A percentile compares a stretch with the other conserved stretches of the same genome.
These are phyloP conservation scores for Synergus gifuensis DNA, from an alignment of 2,888 invertebrate species.

Conservation along the genomic window DNA sequence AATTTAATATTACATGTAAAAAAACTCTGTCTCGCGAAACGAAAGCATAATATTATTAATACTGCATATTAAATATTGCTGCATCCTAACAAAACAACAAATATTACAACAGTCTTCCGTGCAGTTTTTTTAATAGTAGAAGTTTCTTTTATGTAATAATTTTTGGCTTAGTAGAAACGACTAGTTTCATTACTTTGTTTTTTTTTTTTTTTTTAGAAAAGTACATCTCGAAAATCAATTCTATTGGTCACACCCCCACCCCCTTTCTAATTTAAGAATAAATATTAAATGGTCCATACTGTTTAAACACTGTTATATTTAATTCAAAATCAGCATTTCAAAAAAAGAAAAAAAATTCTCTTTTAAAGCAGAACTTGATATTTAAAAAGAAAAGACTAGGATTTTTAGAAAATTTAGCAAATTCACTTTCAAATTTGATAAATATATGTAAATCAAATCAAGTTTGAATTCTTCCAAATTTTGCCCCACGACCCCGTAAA, in stretches of 20 bases:
- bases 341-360: no score
- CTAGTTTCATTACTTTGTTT: conserved; percentile 18
- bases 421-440: no score
- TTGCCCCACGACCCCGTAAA: not conserved
- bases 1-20: not conserved
- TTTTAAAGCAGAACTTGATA: conserved; percentile 1
- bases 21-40: conserved; percentile 11
- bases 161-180: not conserved
- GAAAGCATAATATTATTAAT: conserved; percentile 13
- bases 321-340: no score
- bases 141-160: conserved; percentile 36
- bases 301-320: no score
- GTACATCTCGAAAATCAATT: conserved; percentile 2
- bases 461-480: not conserved
- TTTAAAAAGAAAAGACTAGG: not conserved
- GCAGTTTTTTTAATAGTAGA: conserved; percentile 44
- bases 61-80: conserved; percentile 17
- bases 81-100: conserved; percentile 61
- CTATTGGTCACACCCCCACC: not conserved
- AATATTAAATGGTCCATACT: no score
- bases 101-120: conserved; percentile 72
- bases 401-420: no score
- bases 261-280: no score
- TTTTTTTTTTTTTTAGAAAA: conserved; percentile 8
- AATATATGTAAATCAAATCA: no score